phyloP scores from a whole-genome alignment of 1,140 invertebrate genomes.

The Microplitis mediator region DNA sequence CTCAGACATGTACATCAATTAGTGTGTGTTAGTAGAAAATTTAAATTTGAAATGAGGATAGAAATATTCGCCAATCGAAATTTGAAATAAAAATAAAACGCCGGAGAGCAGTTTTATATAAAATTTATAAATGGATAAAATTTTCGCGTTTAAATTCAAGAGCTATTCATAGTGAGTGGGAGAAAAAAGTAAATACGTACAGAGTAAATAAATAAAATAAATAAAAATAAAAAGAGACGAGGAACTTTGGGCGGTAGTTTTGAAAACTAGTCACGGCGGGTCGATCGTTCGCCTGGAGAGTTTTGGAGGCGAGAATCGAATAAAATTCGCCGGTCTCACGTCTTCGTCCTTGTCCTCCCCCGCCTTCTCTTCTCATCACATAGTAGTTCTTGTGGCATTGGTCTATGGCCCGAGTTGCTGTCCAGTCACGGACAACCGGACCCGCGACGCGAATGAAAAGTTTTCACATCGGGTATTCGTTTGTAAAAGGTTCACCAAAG shows the following conservation, averaged over 20 bases:
- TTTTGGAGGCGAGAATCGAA: conserved; percentile 29
- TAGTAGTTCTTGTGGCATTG: conserved; percentile 14
- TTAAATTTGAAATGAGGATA: too few species aligned
- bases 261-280: conserved; percentile 19
- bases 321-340: conserved; percentile 21
- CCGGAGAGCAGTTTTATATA: too few species aligned
- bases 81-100: too few species aligned
- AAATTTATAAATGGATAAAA: too few species aligned
- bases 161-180: not conserved
- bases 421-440: conserved; percentile 32
- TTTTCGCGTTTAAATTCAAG: too few species aligned
- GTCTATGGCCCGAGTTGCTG: conserved; percentile 8
- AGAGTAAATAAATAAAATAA: conserved; percentile 7
- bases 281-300: conserved; percentile 22
- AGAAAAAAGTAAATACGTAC: not conserved
- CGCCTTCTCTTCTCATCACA: not conserved
- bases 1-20: too few species aligned
- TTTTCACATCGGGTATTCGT: conserved; percentile 6
- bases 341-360: conserved; percentile 10
- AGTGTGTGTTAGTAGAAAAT: too few species aligned
- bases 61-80: too few species aligned
- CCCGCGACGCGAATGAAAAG: conserved; percentile 32
- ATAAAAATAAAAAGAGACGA: conserved; percentile 10
- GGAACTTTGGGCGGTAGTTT: conserved; percentile 16
- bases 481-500: conserved; percentile 2